Conservation (phyloP, 2,113 vertebrate species). For the Campylomormyrus tamandua region DNA sequence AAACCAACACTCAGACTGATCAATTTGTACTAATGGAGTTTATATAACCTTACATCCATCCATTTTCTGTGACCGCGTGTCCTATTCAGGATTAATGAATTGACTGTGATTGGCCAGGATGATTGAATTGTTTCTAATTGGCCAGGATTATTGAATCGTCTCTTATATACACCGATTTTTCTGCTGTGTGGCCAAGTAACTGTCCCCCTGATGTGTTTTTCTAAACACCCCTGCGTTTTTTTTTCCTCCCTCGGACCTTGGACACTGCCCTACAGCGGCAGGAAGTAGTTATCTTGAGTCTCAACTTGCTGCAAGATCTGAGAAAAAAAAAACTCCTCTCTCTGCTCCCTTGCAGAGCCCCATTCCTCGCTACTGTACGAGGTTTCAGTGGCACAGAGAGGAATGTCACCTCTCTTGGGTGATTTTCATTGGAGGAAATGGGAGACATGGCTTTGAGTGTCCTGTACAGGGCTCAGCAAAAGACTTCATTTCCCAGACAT, state of each 20-base stretch:
- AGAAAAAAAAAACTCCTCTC: not conserved
- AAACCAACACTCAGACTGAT: not conserved
- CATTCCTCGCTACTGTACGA: not conserved
- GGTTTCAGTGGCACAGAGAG: not conserved
- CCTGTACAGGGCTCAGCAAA: not conserved
- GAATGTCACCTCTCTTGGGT: not conserved
- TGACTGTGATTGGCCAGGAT: not conserved
- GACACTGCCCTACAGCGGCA: not conserved
- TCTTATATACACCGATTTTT: not conserved
- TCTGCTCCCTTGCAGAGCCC: not conserved
- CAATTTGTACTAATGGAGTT: not conserved
- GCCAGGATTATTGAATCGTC: not conserved
- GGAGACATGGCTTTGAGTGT: not conserved
- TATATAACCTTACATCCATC: not conserved
- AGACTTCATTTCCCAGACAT: not conserved
- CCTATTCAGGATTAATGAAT: not conserved
- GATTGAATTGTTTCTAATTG: not conserved
- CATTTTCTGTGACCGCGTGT: not conserved
- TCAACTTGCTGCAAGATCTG: not conserved
- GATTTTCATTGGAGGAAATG: not conserved
- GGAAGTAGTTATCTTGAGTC: not conserved
- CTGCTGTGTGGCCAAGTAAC: not conserved
- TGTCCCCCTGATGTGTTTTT: not conserved
- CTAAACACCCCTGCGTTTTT: not conserved
- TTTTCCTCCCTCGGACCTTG: not conserved